phyloP scores from a whole-genome alignment of 2,113 vertebrate genomes.

The Chelonoidis abingdonii region DNA sequence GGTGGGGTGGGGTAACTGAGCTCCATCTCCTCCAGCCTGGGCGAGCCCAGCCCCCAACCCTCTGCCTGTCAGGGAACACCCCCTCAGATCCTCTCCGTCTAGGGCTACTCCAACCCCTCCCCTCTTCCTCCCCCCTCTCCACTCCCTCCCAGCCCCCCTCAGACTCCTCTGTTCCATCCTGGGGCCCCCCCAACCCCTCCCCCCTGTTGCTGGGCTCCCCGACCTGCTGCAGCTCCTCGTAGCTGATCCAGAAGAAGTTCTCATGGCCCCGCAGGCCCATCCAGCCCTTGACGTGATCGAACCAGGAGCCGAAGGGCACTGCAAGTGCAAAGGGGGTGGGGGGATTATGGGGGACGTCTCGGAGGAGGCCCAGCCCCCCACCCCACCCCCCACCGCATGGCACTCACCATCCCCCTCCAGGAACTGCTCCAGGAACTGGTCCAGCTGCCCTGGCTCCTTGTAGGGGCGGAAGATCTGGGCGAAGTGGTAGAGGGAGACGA shows the following conservation, averaged over 20 bases:
- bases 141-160: neutral
- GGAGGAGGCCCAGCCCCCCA: neutral
- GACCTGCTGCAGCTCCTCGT: slow-evolving; percentile 77
- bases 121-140: too few relatives aligned
- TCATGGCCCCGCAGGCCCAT: slow-evolving; percentile 57
- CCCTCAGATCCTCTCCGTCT: neutral
- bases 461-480: slow-evolving; percentile 86
- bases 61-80: neutral
- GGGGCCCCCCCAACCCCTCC: rapidly evolving
- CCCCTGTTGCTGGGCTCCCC: neutral
- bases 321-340: neutral
- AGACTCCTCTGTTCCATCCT: rapidly evolving
- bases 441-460: slow-evolving; percentile 79
- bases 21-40: too few relatives aligned
- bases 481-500: slow-evolving; percentile 80
- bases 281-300: slow-evolving; percentile 78
- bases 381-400: too few relatives aligned
- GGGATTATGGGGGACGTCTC: neutral
- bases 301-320: slow-evolving; percentile 76
- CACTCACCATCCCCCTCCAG: slow-evolving; percentile 28
- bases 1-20: neutral
- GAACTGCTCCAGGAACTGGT: slow-evolving; percentile 5
- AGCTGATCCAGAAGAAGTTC: slow-evolving; percentile 74
- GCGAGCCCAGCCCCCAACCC: neutral
- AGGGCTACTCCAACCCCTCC: neutral